Conservation (phyloP, 2,888 invertebrate species). For the Megastigmus dorsalis region DNA sequence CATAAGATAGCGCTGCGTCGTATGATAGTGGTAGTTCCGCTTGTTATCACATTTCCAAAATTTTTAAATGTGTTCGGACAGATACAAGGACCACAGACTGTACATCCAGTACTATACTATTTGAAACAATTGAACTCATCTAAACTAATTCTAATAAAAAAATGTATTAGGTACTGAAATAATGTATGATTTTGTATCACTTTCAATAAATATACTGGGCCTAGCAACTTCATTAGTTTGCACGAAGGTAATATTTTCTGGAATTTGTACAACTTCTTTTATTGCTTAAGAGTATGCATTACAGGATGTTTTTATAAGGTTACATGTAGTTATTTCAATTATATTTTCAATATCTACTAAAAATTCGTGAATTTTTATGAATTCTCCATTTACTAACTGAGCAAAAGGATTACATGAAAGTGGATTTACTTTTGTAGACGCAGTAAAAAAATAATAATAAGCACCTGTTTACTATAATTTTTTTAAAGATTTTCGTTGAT, state of each 20-base stretch:
- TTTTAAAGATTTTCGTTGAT: background rate
- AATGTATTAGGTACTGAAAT: background rate
- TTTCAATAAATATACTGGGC: background rate
- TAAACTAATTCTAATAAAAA: no score
- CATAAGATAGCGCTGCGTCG: no score
- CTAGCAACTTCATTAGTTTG: background rate
- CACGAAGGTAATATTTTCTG: background rate
- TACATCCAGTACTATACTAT: no score
- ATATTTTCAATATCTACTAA: background rate
- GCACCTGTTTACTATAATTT: background rate
- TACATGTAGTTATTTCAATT: background rate
- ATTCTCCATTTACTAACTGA: background rate
- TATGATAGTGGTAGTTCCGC: no score
- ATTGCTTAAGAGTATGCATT: background rate
- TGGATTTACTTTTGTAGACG: background rate
- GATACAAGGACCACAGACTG: no score
- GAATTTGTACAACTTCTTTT: background rate
- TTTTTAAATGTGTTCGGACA: no score
- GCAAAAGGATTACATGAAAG: constrained; percentile 2
- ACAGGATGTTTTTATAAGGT: background rate
- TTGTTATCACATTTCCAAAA: no score
- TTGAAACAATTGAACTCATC: no score
- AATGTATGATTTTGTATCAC: background rate
- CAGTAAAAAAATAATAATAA: background rate
- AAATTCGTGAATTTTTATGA: background rate